Evolutionary conservation across 2,113 vertebrate species (phyloP).

Genomic region (Cyanoramphus novaezelandiae): DNA sequence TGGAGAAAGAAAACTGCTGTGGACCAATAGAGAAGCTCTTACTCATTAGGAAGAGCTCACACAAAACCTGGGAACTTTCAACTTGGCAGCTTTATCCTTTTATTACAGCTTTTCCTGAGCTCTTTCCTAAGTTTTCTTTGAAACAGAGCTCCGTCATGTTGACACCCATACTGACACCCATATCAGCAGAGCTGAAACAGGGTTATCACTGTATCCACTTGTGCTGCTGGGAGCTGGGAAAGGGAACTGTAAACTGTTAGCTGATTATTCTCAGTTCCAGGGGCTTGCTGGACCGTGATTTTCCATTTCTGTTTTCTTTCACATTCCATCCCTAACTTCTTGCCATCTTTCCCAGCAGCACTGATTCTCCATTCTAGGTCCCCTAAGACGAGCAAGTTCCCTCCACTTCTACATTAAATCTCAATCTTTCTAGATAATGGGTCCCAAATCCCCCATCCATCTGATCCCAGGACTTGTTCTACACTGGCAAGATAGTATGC

Average conservation of each 20-base stretch:
- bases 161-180: neutral
- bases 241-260: neutral
- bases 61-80: neutral
- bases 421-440: neutral
- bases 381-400: neutral
- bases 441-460: neutral
- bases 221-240: neutral
- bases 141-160: neutral
- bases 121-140: neutral
- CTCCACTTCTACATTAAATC: neutral
- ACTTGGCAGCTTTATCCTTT: neutral
- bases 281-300: neutral
- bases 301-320: neutral
- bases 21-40: neutral
- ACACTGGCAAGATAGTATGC: neutral
- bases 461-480: neutral
- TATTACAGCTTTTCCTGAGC: neutral
- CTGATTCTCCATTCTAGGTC: neutral
- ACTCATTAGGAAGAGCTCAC: neutral
- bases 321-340: neutral
- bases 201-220: neutral
- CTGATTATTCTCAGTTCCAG: neutral
- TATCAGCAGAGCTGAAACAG: neutral
- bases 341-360: neutral
- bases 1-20: neutral